These are phyloP conservation scores for Oryzias javanicus DNA, from an alignment of 2,113 vertebrate species.

Conservation along the genomic window DNA sequence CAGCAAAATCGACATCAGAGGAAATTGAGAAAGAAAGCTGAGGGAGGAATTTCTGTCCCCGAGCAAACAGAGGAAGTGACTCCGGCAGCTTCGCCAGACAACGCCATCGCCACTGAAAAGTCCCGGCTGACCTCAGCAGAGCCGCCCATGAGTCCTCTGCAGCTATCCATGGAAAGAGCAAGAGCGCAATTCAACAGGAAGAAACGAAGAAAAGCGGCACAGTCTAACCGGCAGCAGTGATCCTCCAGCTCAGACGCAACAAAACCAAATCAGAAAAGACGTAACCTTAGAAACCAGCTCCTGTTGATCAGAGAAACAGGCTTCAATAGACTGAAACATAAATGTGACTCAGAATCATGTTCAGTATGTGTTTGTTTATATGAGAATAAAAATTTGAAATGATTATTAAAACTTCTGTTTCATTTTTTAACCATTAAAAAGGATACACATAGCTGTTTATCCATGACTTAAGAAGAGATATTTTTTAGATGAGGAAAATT, in stretches of 20 bases:
- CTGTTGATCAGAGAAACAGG: not conserved
- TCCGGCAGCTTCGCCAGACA: conserved; percentile 3
- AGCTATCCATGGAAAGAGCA: conserved; percentile 50
- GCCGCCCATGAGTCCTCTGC: conserved; percentile 35
- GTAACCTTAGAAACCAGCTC: conserved; percentile 2
- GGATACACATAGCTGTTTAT: too few species aligned
- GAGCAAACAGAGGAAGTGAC: conserved; percentile 28
- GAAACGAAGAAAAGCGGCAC: conserved; percentile 54
- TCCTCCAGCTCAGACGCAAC: not conserved
- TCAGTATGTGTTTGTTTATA: too few species aligned
- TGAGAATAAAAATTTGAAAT: too few species aligned
- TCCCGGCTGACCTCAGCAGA: conserved; percentile 20
- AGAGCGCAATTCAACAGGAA: conserved; percentile 54
- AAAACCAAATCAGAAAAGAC: conserved; percentile 1
- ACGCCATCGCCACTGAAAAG: conserved; percentile 3
- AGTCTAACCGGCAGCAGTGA: conserved; percentile 12
- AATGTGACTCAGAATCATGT: too few species aligned
- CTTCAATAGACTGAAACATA: not conserved
- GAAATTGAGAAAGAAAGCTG: conserved; percentile 37
- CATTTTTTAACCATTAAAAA: too few species aligned
- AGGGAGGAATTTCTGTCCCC: not conserved
- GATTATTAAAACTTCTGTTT: too few species aligned
- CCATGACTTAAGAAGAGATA: too few species aligned
- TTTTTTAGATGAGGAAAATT: too few species aligned
- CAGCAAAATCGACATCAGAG: conserved; percentile 27